Base-by-base conservation (phyloP, 2,113 vertebrate genomes). In the Ptyas mucosa region DNA sequence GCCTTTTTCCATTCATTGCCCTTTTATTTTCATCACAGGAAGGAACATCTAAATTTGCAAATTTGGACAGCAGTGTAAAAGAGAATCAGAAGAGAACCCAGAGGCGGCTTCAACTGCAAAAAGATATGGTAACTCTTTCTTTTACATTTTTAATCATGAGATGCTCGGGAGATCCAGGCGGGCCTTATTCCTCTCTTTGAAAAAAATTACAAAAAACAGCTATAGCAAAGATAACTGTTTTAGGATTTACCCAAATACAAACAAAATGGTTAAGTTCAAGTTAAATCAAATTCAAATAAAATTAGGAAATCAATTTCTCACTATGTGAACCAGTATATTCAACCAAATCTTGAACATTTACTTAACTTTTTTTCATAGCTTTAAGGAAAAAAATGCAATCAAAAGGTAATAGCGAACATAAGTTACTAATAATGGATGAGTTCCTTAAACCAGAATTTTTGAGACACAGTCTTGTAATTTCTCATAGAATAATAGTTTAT, bases 11-110 rank as follows among this genome's bases (percentile, higher is more conserved):
- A 1, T 91, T 92, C 55, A 87, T 53, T 91, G 39, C 12, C 58
- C 92, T 61, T 94, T 69, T 54, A 91, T 95, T 91, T 89, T 34
- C 75, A 93, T 92, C 53, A 51, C 97, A 99, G 99, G 99, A 99
- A 97, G 99, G 98, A 93, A 99, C 99, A 85, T 99, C 99, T 90
- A 99, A 99, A 97, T 99, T 99, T 97, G 99, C 99, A 0, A 99
- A 98, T 95, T 95, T 98, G 95, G 99, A 99, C 95, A 99, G 98
- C 93, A 98, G 98, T 4, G 98, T 98, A 96, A 99, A 99, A 91
- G 99, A 99, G 95, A 99, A 99, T 94, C 99, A 99, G 97, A 99
- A 99, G 92, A 98, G 98, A 93, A 98, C 98, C 3, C 99, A 99
- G 97, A 98, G 98, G 94, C 97, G 98, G 91, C 98, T 99, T 2